A percentile compares a stretch with the other conserved stretches of the same genome.
These are phyloP conservation scores for Smutsia gigantea DNA, from an alignment of 2,797 vertebrate genomes.

Conservation along the genomic window DNA sequence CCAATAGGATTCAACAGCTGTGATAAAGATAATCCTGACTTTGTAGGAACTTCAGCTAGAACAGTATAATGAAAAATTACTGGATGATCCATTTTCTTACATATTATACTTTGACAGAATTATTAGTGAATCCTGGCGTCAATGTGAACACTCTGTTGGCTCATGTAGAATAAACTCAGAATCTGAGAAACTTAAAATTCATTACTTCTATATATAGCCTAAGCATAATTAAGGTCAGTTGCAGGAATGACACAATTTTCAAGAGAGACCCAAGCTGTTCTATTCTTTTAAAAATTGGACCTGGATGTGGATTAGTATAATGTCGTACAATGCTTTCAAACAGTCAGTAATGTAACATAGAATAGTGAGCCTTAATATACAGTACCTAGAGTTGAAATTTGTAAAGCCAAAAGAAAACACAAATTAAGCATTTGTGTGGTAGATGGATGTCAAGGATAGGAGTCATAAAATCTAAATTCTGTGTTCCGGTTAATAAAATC, in stretches of 20 bases:
- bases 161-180: constrained; percentile 38
- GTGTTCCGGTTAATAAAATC: not conserved
- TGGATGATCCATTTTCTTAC: not conserved
- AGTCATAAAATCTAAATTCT: not conserved
- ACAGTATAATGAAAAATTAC: constrained; percentile 28
- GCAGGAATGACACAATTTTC: constrained; percentile 34
- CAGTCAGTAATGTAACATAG: not conserved
- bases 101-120: constrained; percentile 31
- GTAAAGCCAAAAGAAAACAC: not conserved
- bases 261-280: not conserved
- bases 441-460: not conserved
- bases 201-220: constrained; percentile 17
- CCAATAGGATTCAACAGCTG: not conserved
- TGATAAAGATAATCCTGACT: not conserved
- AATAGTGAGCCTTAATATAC: not conserved
- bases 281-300: not conserved
- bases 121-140: constrained; percentile 33
- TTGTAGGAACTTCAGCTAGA: constrained; percentile 22
- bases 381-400: not conserved
- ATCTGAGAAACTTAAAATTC: constrained; percentile 52
- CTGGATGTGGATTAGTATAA: not conserved
- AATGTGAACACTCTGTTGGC: not conserved
- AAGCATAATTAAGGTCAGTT: constrained; percentile 43
- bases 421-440: not conserved
- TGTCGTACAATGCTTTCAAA: not conserved